Evolutionary conservation across 2,797 vertebrate genomes (phyloP), one percentile per base, ranked within the genome.

Genomic region (Uromys caudimaculatus): DNA sequence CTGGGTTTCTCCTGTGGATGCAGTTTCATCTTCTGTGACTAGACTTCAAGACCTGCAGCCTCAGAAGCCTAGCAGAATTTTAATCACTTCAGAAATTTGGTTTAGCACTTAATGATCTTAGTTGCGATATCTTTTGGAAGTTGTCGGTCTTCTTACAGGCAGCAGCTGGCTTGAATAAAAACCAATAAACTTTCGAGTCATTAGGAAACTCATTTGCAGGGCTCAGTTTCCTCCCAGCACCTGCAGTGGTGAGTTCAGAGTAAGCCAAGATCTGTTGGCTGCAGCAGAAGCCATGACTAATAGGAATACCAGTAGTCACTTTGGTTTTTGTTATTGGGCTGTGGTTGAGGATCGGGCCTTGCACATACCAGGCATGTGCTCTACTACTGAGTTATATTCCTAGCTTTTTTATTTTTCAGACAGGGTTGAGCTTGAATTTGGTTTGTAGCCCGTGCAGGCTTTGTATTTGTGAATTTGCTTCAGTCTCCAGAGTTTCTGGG

Each of bases 141-240:
- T 67, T 79, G 41, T 76, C 58, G 60, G 21, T 92, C 69, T 95
- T 56, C 73, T 95, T 58, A 79, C 35, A 95, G 78, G 67, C 41
- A 79, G 88, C 76, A 82, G 38, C 41, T 78, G 50, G 10, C 29
- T 12, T 69, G 32, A 81, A 32, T 29, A n/a, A 41, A 91, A 84
- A 52, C 64, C 29, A 64, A 0, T 50, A 64, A n/a, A 23, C 62
- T 67, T 67, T 47, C 47, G n/a, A 38, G 12, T 13, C 77, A 79
- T 47, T 62, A 93, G 82, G 67, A 58, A 78, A 78, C 62, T 79
- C 67, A 44, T 81, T 75, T 92, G 27, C 90, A 84, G 79, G 84
- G 38, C 38, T 78, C 29, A 73, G 23, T 78, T 77, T 35, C 24
- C 69, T 60, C 54, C 62, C 32, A 4, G 52, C 73, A 90, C 47